These are phyloP conservation scores for Poeciliopsis gracilis DNA, from an alignment of 2,797 vertebrate genomes.

Conservation along the genomic window DNA sequence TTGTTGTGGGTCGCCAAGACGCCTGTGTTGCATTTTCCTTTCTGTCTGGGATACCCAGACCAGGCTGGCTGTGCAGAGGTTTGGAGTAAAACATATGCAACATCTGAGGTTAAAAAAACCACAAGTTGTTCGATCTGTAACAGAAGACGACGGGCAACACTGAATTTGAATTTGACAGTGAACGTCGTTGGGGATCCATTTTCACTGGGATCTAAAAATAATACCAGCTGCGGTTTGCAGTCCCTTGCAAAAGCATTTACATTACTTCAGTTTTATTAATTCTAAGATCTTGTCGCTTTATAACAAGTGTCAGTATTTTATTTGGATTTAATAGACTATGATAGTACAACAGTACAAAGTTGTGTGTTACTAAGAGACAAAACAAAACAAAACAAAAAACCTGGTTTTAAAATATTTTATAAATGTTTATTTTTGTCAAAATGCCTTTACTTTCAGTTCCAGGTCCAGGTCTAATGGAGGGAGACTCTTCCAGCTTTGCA, in stretches of 20 bases:
- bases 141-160: slow-evolving; percentile 37
- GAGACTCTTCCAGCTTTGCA: background rate
- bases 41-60: slow-evolving; percentile 18
- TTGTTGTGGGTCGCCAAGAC: slow-evolving; percentile 12
- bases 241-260: slow-evolving; percentile 1
- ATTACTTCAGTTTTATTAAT: background rate
- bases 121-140: slow-evolving; percentile 51
- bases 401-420: background rate
- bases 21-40: slow-evolving; percentile 19
- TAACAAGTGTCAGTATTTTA: background rate
- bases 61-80: slow-evolving; percentile 21
- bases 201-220: slow-evolving; percentile 37
- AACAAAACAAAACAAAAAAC: background rate
- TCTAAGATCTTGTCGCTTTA: background rate
- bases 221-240: slow-evolving; percentile 9
- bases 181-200: slow-evolving; percentile 43
- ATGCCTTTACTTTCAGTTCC: background rate
- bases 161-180: slow-evolving; percentile 30
- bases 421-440: background rate
- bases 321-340: background rate
- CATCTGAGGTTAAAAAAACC: slow-evolving; percentile 44
- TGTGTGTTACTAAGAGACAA: background rate
- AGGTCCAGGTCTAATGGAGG: background rate
- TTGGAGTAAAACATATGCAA: slow-evolving; percentile 36
- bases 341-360: background rate